Conservation (phyloP, 1,140 invertebrate species). For the Aleiodes sp. region DNA sequence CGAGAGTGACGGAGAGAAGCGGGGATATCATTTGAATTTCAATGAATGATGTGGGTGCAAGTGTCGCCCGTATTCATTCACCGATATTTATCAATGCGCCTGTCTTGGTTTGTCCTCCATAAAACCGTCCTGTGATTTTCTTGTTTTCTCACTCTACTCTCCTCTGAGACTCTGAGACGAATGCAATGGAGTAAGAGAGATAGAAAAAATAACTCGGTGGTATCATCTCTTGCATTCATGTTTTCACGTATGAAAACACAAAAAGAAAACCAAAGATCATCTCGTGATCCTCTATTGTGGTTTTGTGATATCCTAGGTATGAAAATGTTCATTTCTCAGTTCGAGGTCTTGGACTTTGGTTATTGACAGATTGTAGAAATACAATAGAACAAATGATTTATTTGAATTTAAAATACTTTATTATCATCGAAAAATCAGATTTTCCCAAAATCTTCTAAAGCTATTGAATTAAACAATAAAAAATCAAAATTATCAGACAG, state of each 20-base stretch:
- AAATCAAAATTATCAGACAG: no score
- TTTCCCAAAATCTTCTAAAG: no score
- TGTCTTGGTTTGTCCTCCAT: constrained; percentile 11
- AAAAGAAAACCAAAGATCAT: background rate
- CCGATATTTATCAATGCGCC: constrained; percentile 27
- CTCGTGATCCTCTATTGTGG: constrained; percentile 19
- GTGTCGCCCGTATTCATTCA: constrained; percentile 39
- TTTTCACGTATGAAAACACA: background rate
- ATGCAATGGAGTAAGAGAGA: background rate
- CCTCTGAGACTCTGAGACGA: constrained; percentile 4
- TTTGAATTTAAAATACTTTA: no score
- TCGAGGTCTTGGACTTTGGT: background rate
- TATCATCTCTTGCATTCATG: background rate
- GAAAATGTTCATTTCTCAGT: no score
- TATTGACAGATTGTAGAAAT: no score
- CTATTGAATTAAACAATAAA: no score
- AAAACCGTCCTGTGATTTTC: constrained; percentile 1
- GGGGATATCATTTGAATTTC: constrained; percentile 62
- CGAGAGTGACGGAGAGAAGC: background rate
- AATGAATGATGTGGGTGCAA: constrained; percentile 52
- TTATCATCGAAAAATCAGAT: no score
- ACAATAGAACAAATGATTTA: no score
- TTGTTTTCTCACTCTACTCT: background rate
- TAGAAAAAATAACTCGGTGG: no score
- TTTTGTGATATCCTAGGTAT: background rate